These are phyloP conservation scores for Eristalinus aeneus DNA, from an alignment of 2,888 invertebrate genomes.

Conservation along the genomic window DNA sequence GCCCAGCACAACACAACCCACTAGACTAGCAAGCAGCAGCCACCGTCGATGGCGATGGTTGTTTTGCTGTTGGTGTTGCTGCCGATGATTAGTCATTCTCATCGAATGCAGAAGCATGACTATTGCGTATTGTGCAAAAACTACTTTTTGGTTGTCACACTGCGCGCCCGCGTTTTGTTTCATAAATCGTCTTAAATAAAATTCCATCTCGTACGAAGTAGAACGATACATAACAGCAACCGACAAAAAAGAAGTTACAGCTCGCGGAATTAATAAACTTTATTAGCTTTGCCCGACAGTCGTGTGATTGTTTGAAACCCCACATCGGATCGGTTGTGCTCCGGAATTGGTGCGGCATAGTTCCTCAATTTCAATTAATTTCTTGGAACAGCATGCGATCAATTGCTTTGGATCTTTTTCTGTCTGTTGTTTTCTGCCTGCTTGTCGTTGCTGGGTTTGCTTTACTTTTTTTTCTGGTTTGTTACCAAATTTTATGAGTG, in stretches of 20 bases:
- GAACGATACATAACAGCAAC: slow-evolving; percentile 4
- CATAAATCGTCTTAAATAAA: slow-evolving; percentile 38
- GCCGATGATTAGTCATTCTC: slow-evolving; percentile 50
- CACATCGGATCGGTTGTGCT: background rate
- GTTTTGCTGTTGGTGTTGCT: background rate
- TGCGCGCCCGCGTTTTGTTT: background rate
- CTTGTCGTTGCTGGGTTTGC: too few relatives aligned
- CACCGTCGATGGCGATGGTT: slow-evolving; percentile 29
- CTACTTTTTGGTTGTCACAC: background rate
- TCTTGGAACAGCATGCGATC: slow-evolving; percentile 14
- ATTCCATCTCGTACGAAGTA: slow-evolving; percentile 6
- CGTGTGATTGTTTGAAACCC: slow-evolving; percentile 23
- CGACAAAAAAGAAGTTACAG: background rate
- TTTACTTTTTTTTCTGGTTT: background rate
- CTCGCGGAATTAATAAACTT: slow-evolving; percentile 45
- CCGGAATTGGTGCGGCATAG: slow-evolving; percentile 17
- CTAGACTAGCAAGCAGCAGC: background rate
- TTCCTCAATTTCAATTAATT: slow-evolving; percentile 36
- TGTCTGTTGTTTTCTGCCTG: background rate
- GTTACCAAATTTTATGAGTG: background rate
- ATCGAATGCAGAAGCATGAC: slow-evolving; percentile 31
- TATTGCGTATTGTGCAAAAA: background rate
- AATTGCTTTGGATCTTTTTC: slow-evolving; percentile 27
- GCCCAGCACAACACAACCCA: background rate
- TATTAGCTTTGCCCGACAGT: slow-evolving; percentile 34